Percentiles rank a stretch among this genome's conserved stretches.
Evolutionary conservation across 2,888 invertebrate genomes (phyloP).

Genomic region (Boloria euphrosyne): DNA sequence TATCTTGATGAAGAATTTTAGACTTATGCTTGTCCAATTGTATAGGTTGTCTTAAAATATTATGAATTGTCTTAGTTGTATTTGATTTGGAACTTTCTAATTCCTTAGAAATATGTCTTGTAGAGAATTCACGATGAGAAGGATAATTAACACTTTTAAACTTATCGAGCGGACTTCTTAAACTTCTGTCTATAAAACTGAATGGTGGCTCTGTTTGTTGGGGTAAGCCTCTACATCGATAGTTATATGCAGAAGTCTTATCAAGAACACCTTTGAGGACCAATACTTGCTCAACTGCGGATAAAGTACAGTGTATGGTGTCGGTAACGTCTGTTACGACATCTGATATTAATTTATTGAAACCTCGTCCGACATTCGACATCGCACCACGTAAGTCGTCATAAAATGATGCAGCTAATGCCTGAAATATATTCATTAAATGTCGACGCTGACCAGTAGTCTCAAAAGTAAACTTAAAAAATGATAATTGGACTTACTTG

Average conservation of each 20-base stretch:
- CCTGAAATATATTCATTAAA: slow-evolving; percentile 51
- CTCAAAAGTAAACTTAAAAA: neutral
- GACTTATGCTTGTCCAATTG: slow-evolving; percentile 48
- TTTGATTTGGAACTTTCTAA: slow-evolving; percentile 44
- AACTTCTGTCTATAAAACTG: slow-evolving; percentile 3
- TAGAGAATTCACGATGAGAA: slow-evolving; percentile 9
- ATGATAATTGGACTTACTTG: neutral
- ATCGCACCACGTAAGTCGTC: slow-evolving; percentile 58
- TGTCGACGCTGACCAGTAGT: too few species aligned
- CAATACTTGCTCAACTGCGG: slow-evolving; percentile 63
- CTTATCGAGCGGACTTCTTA: slow-evolving; percentile 10
- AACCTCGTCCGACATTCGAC: slow-evolving; percentile 56
- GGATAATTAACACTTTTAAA: slow-evolving; percentile 1
- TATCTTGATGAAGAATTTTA: slow-evolving; percentile 50
- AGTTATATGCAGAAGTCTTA: slow-evolving; percentile 45
- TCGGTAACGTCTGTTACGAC: slow-evolving; percentile 65
- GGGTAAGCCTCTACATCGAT: slow-evolving; percentile 40
- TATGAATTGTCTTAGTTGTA: slow-evolving; percentile 45
- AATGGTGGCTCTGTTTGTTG: slow-evolving; percentile 2
- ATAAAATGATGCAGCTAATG: slow-evolving; percentile 55
- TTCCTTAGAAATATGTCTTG: slow-evolving; percentile 33
- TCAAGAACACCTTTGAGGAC: slow-evolving; percentile 45
- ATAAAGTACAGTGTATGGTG: slow-evolving; percentile 65
- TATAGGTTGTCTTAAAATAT: slow-evolving; percentile 44
- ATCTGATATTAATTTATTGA: slow-evolving; percentile 62